Evolutionary conservation across 2,113 vertebrate genomes (phyloP).

Genomic region (Rhinolophus sinicus): DNA sequence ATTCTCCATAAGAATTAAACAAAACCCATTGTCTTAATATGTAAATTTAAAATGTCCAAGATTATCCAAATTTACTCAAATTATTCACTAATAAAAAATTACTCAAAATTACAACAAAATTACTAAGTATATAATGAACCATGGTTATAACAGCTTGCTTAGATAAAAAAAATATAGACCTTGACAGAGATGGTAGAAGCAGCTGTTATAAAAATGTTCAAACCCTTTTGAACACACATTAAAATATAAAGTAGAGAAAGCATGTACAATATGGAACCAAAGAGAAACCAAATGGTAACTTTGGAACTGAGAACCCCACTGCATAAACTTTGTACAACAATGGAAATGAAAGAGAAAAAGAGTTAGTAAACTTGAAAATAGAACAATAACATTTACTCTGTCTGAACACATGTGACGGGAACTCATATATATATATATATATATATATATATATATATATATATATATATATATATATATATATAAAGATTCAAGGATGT

Average conservation of each 20-base stretch:
- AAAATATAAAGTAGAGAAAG: not conserved
- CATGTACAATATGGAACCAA: not conserved
- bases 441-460: not conserved
- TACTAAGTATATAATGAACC: not conserved
- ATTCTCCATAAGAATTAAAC: not conserved
- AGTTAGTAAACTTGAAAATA: not conserved
- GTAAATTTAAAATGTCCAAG: not conserved
- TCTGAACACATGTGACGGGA: not conserved
- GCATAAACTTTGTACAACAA: not conserved
- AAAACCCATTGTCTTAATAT: not conserved
- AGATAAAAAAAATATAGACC: not conserved
- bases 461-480: not conserved
- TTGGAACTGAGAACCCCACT: not conserved
- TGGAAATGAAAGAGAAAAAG: not conserved
- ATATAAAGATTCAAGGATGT: not conserved
- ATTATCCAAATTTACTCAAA: not conserved
- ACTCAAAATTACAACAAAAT: not conserved
- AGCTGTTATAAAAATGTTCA: not conserved
- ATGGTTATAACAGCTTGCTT: not conserved
- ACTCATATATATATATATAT: not conserved
- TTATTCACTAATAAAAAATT: not conserved
- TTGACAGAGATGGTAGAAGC: not conserved
- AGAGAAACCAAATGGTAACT: not conserved
- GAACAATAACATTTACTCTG: not conserved
- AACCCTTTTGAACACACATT: not conserved